Evolutionary conservation across 2,888 invertebrate genomes (phyloP).

Genomic region (Pasiphila rectangulata): DNA sequence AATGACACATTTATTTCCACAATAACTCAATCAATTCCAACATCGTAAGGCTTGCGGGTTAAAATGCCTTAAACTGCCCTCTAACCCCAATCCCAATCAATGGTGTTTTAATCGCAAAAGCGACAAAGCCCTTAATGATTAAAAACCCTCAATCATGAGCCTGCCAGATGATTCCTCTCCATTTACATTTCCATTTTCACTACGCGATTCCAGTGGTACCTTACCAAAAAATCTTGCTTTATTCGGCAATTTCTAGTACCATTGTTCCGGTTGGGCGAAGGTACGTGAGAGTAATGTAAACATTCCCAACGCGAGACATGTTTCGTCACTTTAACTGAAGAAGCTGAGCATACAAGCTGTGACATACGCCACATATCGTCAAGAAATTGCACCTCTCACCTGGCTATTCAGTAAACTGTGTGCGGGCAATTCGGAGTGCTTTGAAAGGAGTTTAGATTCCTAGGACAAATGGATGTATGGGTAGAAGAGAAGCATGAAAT

Average conservation of each 20-base stretch:
- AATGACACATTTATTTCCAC: no score
- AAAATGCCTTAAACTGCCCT: no score
- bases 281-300: constrained; percentile 67
- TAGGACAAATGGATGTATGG: background rate
- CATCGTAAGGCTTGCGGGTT: no score
- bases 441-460: constrained; percentile 17
- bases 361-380: constrained; percentile 44
- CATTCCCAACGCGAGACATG: constrained; percentile 57
- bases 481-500: no score
- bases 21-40: no score
- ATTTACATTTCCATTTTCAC: no score
- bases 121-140: no score
- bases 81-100: no score
- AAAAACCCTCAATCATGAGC: no score
- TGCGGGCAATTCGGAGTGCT: constrained; percentile 38
- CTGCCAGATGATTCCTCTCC: no score
- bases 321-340: constrained; percentile 69
- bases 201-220: no score
- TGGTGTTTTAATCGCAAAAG: no score
- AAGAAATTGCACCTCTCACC: constrained; percentile 53
- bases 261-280: constrained; percentile 30
- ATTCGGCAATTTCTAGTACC: constrained; percentile 49
- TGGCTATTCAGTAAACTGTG: constrained; percentile 49
- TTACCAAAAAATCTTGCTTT: constrained; percentile 53
- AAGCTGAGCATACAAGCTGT: constrained; percentile 47